These are phyloP conservation scores for Varecia variegata DNA, from an alignment of 2,797 vertebrate species.

Conservation along the genomic window DNA sequence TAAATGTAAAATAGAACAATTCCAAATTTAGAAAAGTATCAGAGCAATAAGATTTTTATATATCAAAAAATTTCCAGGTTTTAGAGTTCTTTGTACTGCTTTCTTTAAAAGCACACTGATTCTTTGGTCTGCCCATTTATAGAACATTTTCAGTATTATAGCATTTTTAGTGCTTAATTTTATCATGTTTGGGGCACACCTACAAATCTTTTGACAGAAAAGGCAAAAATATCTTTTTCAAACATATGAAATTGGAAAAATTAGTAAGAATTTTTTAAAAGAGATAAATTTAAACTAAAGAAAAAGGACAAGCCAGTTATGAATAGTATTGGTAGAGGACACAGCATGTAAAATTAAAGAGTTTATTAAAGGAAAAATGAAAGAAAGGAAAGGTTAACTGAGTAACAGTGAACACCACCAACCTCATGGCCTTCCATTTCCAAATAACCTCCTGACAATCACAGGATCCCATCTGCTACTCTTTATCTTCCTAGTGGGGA, in stretches of 20 bases:
- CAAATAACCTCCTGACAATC: constrained; percentile 61
- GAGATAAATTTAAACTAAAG: constrained; percentile 34
- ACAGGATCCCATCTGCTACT: constrained; percentile 74
- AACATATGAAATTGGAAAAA: background rate
- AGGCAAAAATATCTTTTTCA: constrained; percentile 23
- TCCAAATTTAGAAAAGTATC: constrained; percentile 28
- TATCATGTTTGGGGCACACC: background rate
- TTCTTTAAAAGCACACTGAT: constrained; percentile 29
- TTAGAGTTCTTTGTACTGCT: background rate
- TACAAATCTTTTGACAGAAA: constrained; percentile 14
- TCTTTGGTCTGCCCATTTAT: background rate
- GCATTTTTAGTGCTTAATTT: constrained; percentile 19
- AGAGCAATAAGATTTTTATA: background rate
- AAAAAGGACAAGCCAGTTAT: constrained; percentile 10
- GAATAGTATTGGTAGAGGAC: background rate
- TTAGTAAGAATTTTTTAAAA: constrained; percentile 28
- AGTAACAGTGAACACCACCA: constrained; percentile 59
- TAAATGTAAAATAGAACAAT: constrained; percentile 50
- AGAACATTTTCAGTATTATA: background rate
- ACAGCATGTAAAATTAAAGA: constrained; percentile 61
- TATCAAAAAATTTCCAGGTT: constrained; percentile 26
- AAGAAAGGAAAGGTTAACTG: constrained; percentile 69
- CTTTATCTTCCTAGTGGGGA: constrained; percentile 54
- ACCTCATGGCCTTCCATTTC: constrained; percentile 67
- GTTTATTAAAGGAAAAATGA: constrained; percentile 64